A percentile compares a stretch with the other conserved stretches of the same genome.
phyloP scores from a whole-genome alignment of 2,113 vertebrate species.

The Takifugu bimaculatus region DNA sequence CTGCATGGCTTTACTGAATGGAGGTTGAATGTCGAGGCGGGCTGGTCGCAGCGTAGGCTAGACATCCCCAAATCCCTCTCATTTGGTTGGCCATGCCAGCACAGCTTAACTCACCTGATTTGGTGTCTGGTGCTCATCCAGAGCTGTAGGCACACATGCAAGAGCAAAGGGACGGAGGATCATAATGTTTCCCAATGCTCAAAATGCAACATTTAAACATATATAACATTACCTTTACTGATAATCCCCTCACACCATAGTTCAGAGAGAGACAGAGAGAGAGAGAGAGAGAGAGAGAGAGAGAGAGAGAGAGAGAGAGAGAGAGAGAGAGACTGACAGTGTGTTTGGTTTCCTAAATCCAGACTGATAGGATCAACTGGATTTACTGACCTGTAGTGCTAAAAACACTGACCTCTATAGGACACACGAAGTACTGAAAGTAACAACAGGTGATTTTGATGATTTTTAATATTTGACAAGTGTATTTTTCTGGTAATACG shows the following conservation, averaged over 20 bases:
- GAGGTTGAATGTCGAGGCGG: conserved; percentile 31
- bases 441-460: not conserved
- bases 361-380: conserved; percentile 55
- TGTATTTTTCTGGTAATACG: too few relatives aligned
- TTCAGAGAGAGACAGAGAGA: too few relatives aligned
- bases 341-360: conserved; percentile 46
- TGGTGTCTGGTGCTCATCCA: conserved; percentile 10
- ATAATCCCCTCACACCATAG: too few relatives aligned
- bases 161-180: too few relatives aligned
- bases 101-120: conserved; percentile 45
- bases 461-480: too few relatives aligned
- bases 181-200: too few relatives aligned
- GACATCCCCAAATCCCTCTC: conserved; percentile 44
- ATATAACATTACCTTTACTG: too few relatives aligned
- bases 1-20: conserved; percentile 51
- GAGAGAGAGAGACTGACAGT: conserved; percentile 2
- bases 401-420: conserved; percentile 59
- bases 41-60: conserved; percentile 5
- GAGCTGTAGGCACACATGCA: not conserved
- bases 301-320: too few relatives aligned
- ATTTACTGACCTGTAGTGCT: conserved; percentile 31
- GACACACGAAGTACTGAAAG: conserved; percentile 21
- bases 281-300: too few relatives aligned
- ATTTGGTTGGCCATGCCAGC: conserved; percentile 34
- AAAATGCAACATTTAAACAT: too few relatives aligned